These are phyloP conservation scores for Chlorodrepanis virens DNA, from an alignment of 2,113 vertebrate genomes.

Conservation along the genomic window DNA sequence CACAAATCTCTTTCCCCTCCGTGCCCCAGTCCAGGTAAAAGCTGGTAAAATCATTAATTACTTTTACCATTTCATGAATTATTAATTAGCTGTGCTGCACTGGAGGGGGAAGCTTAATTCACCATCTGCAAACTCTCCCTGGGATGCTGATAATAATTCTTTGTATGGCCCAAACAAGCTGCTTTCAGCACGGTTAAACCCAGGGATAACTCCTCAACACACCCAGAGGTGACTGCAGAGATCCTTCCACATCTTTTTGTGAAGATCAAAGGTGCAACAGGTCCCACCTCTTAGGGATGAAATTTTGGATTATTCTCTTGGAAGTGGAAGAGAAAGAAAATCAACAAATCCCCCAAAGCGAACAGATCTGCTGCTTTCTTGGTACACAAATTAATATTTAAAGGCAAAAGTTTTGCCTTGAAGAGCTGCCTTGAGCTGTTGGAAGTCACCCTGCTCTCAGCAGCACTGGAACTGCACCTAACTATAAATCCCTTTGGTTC, in stretches of 20 bases:
- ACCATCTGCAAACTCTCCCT: not conserved
- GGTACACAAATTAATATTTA: fast-evolving
- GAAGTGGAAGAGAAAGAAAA: not conserved
- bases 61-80: not conserved
- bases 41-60: not conserved
- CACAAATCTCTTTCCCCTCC: not conserved
- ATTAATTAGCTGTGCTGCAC: not conserved
- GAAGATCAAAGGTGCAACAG: not conserved
- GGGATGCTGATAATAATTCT: not conserved
- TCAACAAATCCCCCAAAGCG: not conserved
- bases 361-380: not conserved
- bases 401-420: not conserved
- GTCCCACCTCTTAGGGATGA: not conserved
- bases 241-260: not conserved
- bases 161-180: not conserved
- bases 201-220: not conserved
- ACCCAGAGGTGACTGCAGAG: not conserved
- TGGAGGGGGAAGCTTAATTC: not conserved
- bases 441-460: not conserved
- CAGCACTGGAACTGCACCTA: not conserved
- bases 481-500: not conserved
- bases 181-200: not conserved
- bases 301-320: not conserved
- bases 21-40: not conserved
- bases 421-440: not conserved